These are phyloP conservation scores for Endotricha flammealis DNA, from an alignment of 2,888 invertebrate species.

Conservation along the genomic window DNA sequence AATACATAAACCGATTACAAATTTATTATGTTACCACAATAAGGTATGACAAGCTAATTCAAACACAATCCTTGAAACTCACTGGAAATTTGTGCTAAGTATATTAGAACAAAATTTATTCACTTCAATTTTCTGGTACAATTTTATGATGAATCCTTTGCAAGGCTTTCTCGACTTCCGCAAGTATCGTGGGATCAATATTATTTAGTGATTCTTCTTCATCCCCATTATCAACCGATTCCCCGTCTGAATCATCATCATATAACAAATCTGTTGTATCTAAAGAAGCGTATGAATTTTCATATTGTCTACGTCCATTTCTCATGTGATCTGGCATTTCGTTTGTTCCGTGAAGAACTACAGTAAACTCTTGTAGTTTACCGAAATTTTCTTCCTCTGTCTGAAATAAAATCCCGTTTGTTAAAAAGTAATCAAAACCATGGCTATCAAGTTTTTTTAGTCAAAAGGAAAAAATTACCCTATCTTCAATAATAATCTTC, in stretches of 20 bases:
- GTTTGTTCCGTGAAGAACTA: conserved; percentile 85
- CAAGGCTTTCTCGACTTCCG: conserved; percentile 53
- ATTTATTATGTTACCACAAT: no score
- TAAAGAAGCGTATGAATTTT: no score
- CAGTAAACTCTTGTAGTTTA: conserved; percentile 71
- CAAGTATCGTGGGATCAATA: conserved; percentile 38
- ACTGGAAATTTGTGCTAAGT: no score
- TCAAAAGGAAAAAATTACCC: no score
- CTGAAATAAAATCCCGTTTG: conserved; percentile 27
- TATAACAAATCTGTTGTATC: no score
- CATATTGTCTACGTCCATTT: conserved; percentile 73
- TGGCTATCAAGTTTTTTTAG: no score
- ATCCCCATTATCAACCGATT: no score
- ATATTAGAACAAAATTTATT: no score
- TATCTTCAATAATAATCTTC: conserved; percentile 71
- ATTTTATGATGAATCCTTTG: conserved; percentile 55
- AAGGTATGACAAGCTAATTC: no score
- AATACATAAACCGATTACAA: no score
- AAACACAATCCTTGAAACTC: no score
- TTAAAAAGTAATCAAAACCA: background rate
- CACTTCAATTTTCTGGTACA: conserved; percentile 21
- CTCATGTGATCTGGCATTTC: conserved; percentile 80
- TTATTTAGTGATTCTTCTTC: conserved; percentile 26
- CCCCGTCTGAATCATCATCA: no score
- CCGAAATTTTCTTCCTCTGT: conserved; percentile 74